phyloP scores from a whole-genome alignment of 2,113 vertebrate species.

The Tetrax tetrax region DNA sequence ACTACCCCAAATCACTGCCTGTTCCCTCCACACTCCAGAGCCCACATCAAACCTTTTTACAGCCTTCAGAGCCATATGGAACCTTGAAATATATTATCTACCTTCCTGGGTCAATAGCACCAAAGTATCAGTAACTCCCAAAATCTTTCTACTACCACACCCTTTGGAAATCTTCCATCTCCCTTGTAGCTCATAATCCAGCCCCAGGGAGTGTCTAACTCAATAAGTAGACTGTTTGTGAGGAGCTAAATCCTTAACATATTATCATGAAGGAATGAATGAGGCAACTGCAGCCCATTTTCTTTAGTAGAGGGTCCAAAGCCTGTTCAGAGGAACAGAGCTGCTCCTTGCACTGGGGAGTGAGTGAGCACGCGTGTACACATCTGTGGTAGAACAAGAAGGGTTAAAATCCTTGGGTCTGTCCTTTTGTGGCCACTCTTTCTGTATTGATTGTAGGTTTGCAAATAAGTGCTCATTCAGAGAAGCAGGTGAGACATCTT shows the following conservation, averaged over 20 bases:
- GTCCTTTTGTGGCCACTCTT: neutral
- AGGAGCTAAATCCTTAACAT: neutral
- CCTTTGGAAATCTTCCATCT: neutral
- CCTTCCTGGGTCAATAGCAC: neutral
- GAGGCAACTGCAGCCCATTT: neutral
- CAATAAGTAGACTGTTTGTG: neutral
- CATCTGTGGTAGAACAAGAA: neutral
- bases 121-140: neutral
- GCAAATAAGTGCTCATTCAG: conserved; percentile 31
- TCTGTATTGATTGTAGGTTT: conserved; percentile 1
- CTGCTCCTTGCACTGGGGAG: neutral
- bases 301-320: neutral
- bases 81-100: neutral
- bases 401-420: conserved; percentile 21
- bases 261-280: neutral
- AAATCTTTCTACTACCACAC: neutral
- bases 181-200: neutral
- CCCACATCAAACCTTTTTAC: neutral
- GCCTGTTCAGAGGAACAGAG: neutral
- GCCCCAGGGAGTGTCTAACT: neutral
- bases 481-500: conserved; percentile 36
- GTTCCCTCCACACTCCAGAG: neutral
- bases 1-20: neutral
- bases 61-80: neutral
- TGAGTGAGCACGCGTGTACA: neutral